A percentile compares a stretch with the other conserved stretches of the same genome.
Evolutionary conservation across 2,888 invertebrate species (phyloP).

Genomic region (Drosophila nr. perissopoda): DNA sequence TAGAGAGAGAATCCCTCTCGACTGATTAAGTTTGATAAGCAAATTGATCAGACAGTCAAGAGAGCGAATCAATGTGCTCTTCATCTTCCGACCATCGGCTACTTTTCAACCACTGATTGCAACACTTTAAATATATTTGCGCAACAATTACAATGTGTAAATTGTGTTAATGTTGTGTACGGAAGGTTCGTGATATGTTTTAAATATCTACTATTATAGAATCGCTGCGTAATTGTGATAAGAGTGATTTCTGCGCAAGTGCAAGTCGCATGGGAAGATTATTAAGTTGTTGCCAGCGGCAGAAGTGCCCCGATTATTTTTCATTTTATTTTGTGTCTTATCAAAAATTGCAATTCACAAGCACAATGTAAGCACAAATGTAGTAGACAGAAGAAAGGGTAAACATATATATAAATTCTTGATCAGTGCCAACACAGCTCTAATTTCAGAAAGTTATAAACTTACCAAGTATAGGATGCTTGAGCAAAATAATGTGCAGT

Average conservation of each 20-base stretch:
- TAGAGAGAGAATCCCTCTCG: background rate
- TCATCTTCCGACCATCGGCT: too few species aligned
- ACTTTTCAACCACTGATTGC: too few species aligned
- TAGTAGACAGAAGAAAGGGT: background rate
- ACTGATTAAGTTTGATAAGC: background rate
- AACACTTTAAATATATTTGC: background rate
- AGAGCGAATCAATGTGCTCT: background rate
- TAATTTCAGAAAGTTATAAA: background rate
- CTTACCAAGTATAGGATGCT: constrained; percentile 67
- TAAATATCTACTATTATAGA: background rate
- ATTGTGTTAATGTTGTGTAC: background rate
- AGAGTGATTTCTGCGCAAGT: background rate
- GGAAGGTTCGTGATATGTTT: background rate
- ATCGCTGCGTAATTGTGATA: background rate
- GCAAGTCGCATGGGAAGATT: background rate
- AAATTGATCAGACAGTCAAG: background rate
- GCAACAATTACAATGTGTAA: background rate
- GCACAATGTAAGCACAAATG: background rate
- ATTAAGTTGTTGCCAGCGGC: background rate
- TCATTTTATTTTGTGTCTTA: background rate
- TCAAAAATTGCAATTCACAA: background rate
- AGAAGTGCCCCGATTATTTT: background rate
- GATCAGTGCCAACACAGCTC: background rate
- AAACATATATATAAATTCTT: background rate
- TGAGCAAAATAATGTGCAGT: constrained; percentile 69